Base-by-base conservation (phyloP, 2,888 invertebrate genomes). In the Drosophila nigritarsus region DNA sequence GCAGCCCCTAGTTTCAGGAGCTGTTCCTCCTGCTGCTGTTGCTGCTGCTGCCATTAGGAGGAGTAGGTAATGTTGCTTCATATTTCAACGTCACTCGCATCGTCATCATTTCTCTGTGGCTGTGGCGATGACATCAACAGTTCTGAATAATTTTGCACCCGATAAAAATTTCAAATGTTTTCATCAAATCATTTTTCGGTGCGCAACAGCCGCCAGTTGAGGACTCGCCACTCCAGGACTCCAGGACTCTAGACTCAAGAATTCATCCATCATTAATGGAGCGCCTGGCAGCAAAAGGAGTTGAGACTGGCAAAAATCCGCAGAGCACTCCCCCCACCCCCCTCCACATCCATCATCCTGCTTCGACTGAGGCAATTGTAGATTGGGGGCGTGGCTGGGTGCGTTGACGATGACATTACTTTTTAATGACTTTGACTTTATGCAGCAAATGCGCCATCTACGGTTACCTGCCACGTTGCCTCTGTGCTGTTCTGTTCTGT, bases 101-200 rank as follows among this genome's bases (percentile, higher is more conserved):
- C 89, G 85, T 87, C 87, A 87, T 90, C 87, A 90, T 87, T 90
- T 90, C 74, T 72, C 58, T 49, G 60, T 7, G 18, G 29, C 29
- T 67, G 59, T 55, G 72, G 81, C 87, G 90, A 89, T 90, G 89
- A 90, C 91, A 91, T 91, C 87, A 90, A 88, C 90, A 90, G 90
- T 90, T 90, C 91, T 87, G 91, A 89, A 90, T 90, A 91, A 91
- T 91, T 90, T 90, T 91, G 84, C 91, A 91, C 87, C 86, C 87
- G 86, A 91, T 90, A 91, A 91, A 91, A 90, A 88, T 85, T 84
- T 91, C 87, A 91, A 91, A 91, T 89, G 89, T 89, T 89, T 87
- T 86, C 91, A 86, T 91, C 87, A 82, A 83, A 80, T 84, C 86
- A 84, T 87, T 84, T 89, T 84, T 74, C 73, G 79, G 51, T 67